Conservation (phyloP, 2,888 invertebrate species). For the Dryocosmus kuriphilus region DNA sequence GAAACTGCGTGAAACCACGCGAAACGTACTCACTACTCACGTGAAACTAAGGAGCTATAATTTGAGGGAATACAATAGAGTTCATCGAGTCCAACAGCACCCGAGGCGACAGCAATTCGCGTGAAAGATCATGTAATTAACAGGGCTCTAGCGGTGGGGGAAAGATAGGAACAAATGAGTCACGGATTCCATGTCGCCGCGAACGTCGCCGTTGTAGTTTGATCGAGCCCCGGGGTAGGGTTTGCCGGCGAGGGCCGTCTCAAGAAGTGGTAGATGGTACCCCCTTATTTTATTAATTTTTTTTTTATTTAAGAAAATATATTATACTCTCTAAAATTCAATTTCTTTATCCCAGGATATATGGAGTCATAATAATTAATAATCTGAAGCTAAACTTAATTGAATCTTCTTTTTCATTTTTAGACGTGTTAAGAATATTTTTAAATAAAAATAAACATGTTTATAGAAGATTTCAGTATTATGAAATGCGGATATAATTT, state of each 20-base stretch:
- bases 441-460: neutral
- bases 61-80: neutral
- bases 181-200: neutral
- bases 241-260: neutral
- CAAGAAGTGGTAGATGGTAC: neutral
- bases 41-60: neutral
- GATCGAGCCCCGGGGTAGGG: neutral
- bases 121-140: neutral
- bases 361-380: neutral
- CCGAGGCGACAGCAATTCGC: neutral
- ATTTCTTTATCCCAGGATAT: neutral
- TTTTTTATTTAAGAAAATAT: neutral
- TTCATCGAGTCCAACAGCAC: neutral
- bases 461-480: too few relatives aligned
- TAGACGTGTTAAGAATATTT: neutral
- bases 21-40: neutral
- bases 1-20: too few relatives aligned
- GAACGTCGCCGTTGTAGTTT: neutral
- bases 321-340: neutral
- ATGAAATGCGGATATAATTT: too few relatives aligned
- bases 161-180: neutral
- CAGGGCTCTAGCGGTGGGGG: neutral
- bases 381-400: neutral
- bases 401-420: neutral
- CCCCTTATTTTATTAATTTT: neutral